Conservation (phyloP, 1,140 invertebrate species). For the Drosophila insularis region DNA sequence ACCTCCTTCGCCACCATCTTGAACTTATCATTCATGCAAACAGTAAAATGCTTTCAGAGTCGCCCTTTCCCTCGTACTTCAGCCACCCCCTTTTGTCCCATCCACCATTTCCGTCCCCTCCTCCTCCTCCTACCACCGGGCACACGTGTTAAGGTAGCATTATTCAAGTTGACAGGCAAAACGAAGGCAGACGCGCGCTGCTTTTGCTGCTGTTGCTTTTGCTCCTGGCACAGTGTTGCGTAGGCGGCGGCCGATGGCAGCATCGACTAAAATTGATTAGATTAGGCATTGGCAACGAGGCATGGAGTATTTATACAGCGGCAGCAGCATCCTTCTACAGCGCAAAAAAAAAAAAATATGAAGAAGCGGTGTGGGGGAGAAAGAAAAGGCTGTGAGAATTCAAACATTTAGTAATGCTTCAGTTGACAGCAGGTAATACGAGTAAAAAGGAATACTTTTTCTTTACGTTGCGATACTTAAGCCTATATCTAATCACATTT, state of each 20-base stretch:
- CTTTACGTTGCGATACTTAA: slow-evolving; percentile 36
- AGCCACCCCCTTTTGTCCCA: background rate
- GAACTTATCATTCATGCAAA: slow-evolving; percentile 74
- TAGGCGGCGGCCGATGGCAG: slow-evolving; percentile 31
- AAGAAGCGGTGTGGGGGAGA: too few species aligned
- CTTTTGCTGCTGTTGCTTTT: slow-evolving; percentile 2
- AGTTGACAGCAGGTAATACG: slow-evolving; percentile 30
- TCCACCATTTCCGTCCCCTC: background rate
- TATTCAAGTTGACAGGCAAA: slow-evolving; percentile 68
- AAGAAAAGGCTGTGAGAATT: background rate
- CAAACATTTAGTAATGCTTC: slow-evolving; percentile 35
- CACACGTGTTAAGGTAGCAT: slow-evolving; percentile 75
- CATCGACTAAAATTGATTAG: slow-evolving; percentile 72
- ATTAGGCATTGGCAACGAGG: slow-evolving; percentile 60
- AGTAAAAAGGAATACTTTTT: background rate
- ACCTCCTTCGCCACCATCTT: slow-evolving; percentile 7
- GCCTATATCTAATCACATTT: slow-evolving; percentile 72
- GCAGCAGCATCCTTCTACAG: background rate
- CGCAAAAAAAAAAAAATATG: background rate
- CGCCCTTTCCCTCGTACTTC: background rate
- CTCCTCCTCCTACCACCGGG: slow-evolving; percentile 3
- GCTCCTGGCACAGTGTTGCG: slow-evolving; percentile 35
- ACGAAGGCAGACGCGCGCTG: slow-evolving; percentile 18
- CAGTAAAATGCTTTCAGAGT: slow-evolving; percentile 76
- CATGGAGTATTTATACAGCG: slow-evolving; percentile 41